Evolutionary conservation across 2,113 vertebrate species (phyloP), one percentile per base, ranked within the genome.

Genomic region (Corynorhinus townsendii): DNA sequence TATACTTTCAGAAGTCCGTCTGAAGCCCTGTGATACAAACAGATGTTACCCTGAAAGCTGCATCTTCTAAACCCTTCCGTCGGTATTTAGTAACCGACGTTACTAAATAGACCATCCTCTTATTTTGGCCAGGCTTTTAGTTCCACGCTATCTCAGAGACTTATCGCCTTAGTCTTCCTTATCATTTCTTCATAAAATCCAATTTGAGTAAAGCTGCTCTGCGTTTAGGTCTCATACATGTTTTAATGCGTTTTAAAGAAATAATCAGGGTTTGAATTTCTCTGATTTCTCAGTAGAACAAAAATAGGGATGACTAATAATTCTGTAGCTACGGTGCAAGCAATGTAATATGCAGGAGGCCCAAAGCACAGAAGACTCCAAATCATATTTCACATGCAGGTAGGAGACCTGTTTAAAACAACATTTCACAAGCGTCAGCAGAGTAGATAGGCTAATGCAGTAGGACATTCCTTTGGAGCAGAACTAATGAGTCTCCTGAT

Each of bases 401-500:
- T 86, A 96, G 94, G 92, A 97, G 54, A 94, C 98, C 95, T 98
- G 98, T 97, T 97, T 90, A 77, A 98, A 98, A 97, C 68, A 90
- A 96, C 97, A 96, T 97, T 98, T 97, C 97, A 97, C 97, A 98
- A 97, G 97, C 93, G 98, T 98, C 97, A 98, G 97, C 97, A 97
- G 80, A 94, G 96, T 0, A 98, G 98, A 98, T 96, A 97, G 92
- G 95, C 96, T 98, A 98, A 98, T 98, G 96, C 14, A 97, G 95
- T 96, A 96, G 97, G 97, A 96, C 96, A 98, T 98, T 98, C 98
- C 97, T 98, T 97, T 91, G 87, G 97, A 96, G 97, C 97, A 97
- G 95, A 98, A 98, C 98, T 98, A 98, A 98, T 98, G 97, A 98
- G 97, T 96, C 98, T 98, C 98, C 95, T 97, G 97, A 98, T 95